These are phyloP conservation scores for Danionella dracula DNA, from an alignment of 2,797 vertebrate species.

Conservation along the genomic window DNA sequence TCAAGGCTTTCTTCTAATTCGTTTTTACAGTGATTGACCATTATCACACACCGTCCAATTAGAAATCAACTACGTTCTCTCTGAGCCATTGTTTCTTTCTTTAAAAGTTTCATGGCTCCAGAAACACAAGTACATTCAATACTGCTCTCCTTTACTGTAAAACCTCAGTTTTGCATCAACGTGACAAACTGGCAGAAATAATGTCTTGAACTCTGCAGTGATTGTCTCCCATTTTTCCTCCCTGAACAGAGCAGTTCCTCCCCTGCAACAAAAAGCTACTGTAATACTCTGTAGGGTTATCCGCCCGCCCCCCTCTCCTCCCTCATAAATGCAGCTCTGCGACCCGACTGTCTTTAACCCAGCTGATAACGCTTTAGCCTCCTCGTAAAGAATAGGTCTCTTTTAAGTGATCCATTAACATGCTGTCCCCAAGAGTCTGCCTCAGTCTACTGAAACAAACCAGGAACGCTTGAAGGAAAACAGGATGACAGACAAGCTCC, in stretches of 20 bases:
- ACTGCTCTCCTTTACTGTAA: background rate
- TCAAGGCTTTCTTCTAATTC: no score
- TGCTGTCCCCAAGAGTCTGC: conserved; percentile 52
- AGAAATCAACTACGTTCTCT: background rate
- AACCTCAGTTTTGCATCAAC: conserved; percentile 13
- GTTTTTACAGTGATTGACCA: no score
- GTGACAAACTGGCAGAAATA: conserved; percentile 36
- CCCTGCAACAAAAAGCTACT: conserved; percentile 48
- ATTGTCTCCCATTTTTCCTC: conserved; percentile 30
- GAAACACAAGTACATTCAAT: background rate
- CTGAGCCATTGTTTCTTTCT: background rate
- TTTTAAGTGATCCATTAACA: conserved; percentile 59
- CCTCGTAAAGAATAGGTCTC: conserved; percentile 49
- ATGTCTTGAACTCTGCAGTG: conserved; percentile 33
- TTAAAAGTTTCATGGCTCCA: background rate
- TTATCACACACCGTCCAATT: no score
- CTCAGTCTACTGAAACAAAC: conserved; percentile 55
- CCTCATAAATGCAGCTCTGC: conserved; percentile 25
- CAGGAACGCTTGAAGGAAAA: conserved; percentile 59
- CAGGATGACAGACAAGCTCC: conserved; percentile 53
- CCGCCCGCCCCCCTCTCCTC: conserved; percentile 36
- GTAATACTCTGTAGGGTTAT: conserved; percentile 49
- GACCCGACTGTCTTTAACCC: conserved; percentile 47
- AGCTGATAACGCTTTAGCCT: conserved; percentile 56
- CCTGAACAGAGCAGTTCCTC: conserved; percentile 33